Conservation (phyloP, 2,113 vertebrate species). For the Hyperopisus bebe region DNA sequence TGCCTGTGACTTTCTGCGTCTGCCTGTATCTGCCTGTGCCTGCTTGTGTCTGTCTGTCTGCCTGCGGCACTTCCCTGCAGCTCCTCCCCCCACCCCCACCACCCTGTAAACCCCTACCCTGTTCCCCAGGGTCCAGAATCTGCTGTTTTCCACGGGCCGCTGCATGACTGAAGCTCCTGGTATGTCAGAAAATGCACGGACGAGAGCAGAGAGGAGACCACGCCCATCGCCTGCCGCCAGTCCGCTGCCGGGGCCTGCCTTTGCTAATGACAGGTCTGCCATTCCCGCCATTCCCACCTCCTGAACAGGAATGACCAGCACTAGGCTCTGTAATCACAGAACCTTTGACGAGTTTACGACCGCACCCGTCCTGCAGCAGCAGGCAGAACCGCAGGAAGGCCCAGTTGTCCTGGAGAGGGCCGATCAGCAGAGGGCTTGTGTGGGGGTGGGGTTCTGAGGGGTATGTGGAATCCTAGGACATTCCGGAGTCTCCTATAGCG, state of each 20-base stretch:
- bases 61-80: neutral
- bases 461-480: neutral
- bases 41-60: neutral
- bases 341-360: slow-evolving; percentile 46
- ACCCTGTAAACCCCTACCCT: neutral
- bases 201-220: neutral
- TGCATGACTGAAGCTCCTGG: neutral
- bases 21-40: neutral
- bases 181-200: neutral
- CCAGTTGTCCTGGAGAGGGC: neutral
- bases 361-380: slow-evolving; percentile 44
- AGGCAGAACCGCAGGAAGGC: neutral
- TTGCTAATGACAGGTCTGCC: slow-evolving; percentile 30
- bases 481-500: neutral
- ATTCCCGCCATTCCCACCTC: slow-evolving; percentile 35
- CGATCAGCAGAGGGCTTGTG: neutral
- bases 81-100: neutral
- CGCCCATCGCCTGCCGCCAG: neutral
- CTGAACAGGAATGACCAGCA: slow-evolving; percentile 33
- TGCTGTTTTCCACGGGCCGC: neutral
- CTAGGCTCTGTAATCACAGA: slow-evolving; percentile 52
- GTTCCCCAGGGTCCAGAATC: neutral
- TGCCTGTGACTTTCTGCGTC: neutral
- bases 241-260: slow-evolving; percentile 43
- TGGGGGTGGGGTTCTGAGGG: neutral